Conservation (phyloP, 2,113 vertebrate genomes). For the Pollachius pollachius region DNA sequence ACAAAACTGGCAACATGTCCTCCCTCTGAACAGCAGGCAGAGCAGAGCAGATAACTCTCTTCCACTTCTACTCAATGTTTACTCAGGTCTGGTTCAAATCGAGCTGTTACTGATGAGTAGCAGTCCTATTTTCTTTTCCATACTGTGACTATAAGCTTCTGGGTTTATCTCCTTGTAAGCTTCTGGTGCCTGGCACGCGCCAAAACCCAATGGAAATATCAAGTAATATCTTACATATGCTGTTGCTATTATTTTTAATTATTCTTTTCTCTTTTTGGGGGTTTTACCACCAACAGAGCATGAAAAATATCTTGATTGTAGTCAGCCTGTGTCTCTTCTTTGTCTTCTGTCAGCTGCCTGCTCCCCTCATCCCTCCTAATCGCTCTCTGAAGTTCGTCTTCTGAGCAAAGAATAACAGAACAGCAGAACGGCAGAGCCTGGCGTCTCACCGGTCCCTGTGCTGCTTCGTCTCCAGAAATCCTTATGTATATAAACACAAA, state of each 20-base stretch:
- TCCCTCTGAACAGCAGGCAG: conserved; percentile 37
- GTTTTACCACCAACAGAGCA: not conserved
- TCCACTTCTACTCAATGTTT: conserved; percentile 7
- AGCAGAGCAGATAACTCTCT: conserved; percentile 55
- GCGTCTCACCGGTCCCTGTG: not conserved
- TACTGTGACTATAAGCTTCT: too few species aligned
- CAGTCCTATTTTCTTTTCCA: not conserved
- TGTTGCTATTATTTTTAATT: too few species aligned
- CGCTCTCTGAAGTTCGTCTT: conserved; percentile 18
- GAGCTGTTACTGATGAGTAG: conserved; percentile 13
- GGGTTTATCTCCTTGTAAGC: not conserved
- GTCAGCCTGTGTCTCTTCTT: not conserved
- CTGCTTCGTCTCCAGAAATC: conserved; percentile 39
- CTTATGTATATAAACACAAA: conserved; percentile 7
- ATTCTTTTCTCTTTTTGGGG: not conserved
- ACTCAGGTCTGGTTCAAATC: not conserved
- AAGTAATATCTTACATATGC: too few species aligned
- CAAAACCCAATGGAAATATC: too few species aligned
- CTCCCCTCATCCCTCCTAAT: conserved; percentile 12
- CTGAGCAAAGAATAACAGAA: conserved; percentile 6
- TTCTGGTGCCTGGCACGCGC: not conserved
- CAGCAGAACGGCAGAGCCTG: conserved; percentile 14
- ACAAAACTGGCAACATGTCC: conserved; percentile 51
- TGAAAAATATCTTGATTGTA: conserved; percentile 20
- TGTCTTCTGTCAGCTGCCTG: not conserved